Percentiles rank a stretch among this genome's conserved stretches.
These are phyloP conservation scores for Dysmachus trigonus DNA, from an alignment of 2,888 invertebrate genomes.

Conservation along the genomic window DNA sequence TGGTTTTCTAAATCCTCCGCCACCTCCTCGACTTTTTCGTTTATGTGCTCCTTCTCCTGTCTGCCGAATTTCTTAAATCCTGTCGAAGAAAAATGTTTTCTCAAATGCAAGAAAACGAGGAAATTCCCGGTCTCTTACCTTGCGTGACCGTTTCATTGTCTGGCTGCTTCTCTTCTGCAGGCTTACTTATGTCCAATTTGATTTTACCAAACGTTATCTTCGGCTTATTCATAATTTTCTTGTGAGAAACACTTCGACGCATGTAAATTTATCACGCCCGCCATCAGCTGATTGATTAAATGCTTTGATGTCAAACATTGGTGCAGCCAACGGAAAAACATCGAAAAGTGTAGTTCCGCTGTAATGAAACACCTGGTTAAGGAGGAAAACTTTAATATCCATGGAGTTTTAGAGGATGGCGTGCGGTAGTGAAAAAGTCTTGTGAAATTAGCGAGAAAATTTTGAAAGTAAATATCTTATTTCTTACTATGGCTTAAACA, in stretches of 20 bases:
- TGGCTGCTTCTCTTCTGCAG: constrained; percentile 52
- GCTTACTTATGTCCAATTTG: constrained; percentile 59
- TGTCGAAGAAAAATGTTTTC: not conserved
- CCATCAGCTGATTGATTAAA: not conserved
- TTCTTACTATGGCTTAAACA: too few relatives aligned
- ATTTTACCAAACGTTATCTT: constrained; percentile 64
- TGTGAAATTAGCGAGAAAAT: too few relatives aligned
- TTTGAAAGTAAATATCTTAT: too few relatives aligned
- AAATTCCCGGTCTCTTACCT: not conserved
- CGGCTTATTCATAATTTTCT: constrained; percentile 60
- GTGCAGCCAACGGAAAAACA: not conserved
- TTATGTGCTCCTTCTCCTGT: constrained; percentile 64
- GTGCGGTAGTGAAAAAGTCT: not conserved
- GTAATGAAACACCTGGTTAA: not conserved
- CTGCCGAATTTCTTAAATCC: constrained; percentile 72
- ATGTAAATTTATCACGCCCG: not conserved
- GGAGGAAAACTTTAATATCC: too few relatives aligned
- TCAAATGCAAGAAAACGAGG: not conserved
- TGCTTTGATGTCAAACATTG: not conserved
- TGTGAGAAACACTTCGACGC: not conserved
- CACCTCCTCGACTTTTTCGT: constrained; percentile 70
- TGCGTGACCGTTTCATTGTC: constrained; percentile 23
- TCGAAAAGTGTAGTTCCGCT: not conserved
- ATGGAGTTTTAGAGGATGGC: not conserved
- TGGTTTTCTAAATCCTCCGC: constrained; percentile 75